Evolutionary conservation across 2,797 vertebrate species (phyloP), one percentile per base, ranked within the genome.

Genomic region (Huso huso): DNA sequence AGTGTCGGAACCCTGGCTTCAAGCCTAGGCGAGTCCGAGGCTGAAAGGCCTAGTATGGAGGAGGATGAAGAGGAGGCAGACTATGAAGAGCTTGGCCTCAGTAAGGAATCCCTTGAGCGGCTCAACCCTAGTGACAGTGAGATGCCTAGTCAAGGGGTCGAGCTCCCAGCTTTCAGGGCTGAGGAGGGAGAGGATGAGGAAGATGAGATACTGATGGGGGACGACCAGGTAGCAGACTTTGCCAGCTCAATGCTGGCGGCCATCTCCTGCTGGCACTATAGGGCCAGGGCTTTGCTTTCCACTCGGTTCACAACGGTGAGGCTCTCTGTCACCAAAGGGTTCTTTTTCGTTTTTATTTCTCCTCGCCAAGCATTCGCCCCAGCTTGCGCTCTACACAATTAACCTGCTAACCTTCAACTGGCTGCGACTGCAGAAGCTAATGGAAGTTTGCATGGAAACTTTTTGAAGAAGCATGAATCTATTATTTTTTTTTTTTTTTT

Each of bases 261-360:
- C 83, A 93, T 94, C 88, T 93, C 93, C 86, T 95, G 92, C 91
- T 95, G 93, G 94, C 92, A 91, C 83, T 93, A 90, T 93, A 93
- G 87, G 79, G 92, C 91, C 88, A 93, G 87, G 84, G 89, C 92
- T 94, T 94, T 95, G 89, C 92, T 94, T 93, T 93, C 92, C 81
- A 88, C 92, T 90, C 89, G 84, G 82, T 92, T 92, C 80, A 89
- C 91, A 87, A 93, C 88, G 92, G 94, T 94, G 94, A 95, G 92
- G 90, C 87, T 88, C 79, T 90, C 77, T 80, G 84, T 79, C 83
- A 81, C 83, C 80, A 76, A 83, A 70, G 55, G 77, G 74, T 76
- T 82, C 76, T 75, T 65, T 74, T 75, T 65, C 68, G 76, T 18
- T 62, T 62, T 13, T 51, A 15, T 55, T 51, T 51, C 48, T 11